A percentile compares a stretch with the other conserved stretches of the same genome.
Conservation (phyloP, 1,140 invertebrate species). For the Zophobas atratus region DNA sequence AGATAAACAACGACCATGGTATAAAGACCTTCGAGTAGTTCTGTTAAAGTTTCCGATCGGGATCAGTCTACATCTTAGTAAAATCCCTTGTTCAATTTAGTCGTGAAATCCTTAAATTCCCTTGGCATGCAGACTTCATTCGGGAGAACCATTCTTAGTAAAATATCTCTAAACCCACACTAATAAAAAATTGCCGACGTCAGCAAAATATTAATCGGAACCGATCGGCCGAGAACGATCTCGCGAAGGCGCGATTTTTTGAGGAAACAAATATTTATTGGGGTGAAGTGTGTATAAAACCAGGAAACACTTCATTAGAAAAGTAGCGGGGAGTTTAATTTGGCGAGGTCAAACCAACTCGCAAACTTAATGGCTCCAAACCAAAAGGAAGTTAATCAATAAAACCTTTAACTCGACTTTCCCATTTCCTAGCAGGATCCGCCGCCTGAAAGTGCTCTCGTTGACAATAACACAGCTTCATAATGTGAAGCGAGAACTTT, state of each 20-base stretch:
- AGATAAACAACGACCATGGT: constrained; percentile 16
- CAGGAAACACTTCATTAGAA: constrained; percentile 59
- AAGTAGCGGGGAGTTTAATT: constrained; percentile 59
- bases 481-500: constrained; percentile 57
- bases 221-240: constrained; percentile 2
- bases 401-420: constrained; percentile 62
- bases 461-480: constrained; percentile 58
- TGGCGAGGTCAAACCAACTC: constrained; percentile 56
- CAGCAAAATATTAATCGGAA: constrained; percentile 45
- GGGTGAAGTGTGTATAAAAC: constrained; percentile 41
- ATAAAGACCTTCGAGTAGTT: constrained; percentile 46
- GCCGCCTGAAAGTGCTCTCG: constrained; percentile 51
- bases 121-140: constrained; percentile 53
- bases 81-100: constrained; percentile 55
- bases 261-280: constrained; percentile 23
- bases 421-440: constrained; percentile 51
- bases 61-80: constrained; percentile 49
- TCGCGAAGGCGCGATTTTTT: not conserved
- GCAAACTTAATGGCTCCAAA: constrained; percentile 59
- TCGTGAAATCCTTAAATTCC: constrained; percentile 55
- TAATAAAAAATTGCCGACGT: constrained; percentile 51
- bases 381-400: constrained; percentile 63
- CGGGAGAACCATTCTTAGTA: constrained; percentile 50
- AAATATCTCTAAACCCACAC: constrained; percentile 50
- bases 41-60: constrained; percentile 52